Conservation (phyloP, 2,113 vertebrate genomes). For the Egretta garzetta region DNA sequence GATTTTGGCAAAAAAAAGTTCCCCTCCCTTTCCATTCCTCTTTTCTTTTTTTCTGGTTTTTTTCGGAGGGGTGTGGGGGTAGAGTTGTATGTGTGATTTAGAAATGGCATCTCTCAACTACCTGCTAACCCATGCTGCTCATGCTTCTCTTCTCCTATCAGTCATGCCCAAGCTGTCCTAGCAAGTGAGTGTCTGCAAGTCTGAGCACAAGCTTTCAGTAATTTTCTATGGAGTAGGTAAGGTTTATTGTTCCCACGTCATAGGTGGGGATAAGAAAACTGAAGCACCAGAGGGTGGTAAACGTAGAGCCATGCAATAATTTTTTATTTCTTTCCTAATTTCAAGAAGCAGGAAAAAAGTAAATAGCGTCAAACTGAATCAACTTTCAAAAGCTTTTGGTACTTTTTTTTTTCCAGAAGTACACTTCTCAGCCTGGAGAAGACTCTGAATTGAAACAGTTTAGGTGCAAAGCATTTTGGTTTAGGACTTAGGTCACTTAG, state of each 20-base stretch:
- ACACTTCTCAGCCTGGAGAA: not conserved
- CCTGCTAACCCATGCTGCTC: not conserved
- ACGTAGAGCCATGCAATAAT: rapidly evolving
- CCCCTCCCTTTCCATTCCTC: not conserved
- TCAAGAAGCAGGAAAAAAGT: not conserved
- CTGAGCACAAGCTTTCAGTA: not conserved
- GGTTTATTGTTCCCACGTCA: not conserved
- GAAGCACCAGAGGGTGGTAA: not conserved
- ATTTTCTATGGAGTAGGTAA: not conserved
- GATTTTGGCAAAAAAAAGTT: not conserved
- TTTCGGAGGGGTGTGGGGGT: too few species aligned
- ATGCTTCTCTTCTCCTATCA: not conserved
- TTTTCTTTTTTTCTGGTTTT: too few species aligned
- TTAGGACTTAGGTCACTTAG: not conserved
- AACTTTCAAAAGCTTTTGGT: not conserved
- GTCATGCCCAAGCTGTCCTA: too few species aligned
- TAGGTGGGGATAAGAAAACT: not conserved
- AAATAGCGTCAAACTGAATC: not conserved
- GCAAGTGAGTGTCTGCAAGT: not conserved
- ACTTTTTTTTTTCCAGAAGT: not conserved
- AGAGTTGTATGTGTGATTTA: not conserved
- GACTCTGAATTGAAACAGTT: not conserved
- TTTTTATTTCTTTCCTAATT: not conserved
- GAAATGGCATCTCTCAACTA: not conserved
- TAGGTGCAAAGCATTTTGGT: not conserved